Base-by-base conservation (phyloP, 2,797 vertebrate genomes). In the Peromyscus attwateri region DNA sequence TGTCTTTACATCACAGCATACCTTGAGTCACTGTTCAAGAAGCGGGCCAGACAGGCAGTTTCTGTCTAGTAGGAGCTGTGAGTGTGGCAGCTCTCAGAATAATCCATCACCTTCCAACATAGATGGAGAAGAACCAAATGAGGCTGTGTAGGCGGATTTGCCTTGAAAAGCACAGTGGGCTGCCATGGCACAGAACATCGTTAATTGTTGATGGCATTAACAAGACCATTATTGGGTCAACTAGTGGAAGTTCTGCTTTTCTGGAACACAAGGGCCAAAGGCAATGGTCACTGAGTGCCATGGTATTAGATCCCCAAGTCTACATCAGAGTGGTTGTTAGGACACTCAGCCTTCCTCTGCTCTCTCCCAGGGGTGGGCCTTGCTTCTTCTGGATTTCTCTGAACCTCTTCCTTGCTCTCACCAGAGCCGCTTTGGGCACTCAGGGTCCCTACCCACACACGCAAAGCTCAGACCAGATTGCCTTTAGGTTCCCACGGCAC, bases 171-270 rank as follows among this genome's bases (percentile, higher is more conserved):
- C 73, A 90, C 71, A 85, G 89, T 68, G 55, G 87, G 70, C 27
- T 94, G 19, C 31, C 23, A 66, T 66, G 83, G 93, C 93, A 88
- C 83, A 90, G 93, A 91, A 57, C 43, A 60, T 75, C 75, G 84
- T 96, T 71, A 91, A 96, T 97, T 95, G 85, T 85, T 96, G 52
- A 94, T 95, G 37, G 37, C 60, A 57, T 92, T 76, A 93, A 90
- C 90, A 96, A 97, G 87, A 90, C 95, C 80, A 77, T 93, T 95
- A 89, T 27, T 52, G 75, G 81, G n/a, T 21, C 89, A 85, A 55
- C 87, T 70, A 21, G 71, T 46, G 52, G 94, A 94, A 64, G 16
- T 92, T 95, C 92, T 93, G 46, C n/a, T 95, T 89, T 90, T 46
- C 71, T 82, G 19, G 94, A 57, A 91, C 93, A 71, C 73, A 87